Percentiles rank a stretch among this genome's conserved stretches.
phyloP scores from a whole-genome alignment of 2,797 vertebrate genomes.

The Moxostoma hubbsi region DNA sequence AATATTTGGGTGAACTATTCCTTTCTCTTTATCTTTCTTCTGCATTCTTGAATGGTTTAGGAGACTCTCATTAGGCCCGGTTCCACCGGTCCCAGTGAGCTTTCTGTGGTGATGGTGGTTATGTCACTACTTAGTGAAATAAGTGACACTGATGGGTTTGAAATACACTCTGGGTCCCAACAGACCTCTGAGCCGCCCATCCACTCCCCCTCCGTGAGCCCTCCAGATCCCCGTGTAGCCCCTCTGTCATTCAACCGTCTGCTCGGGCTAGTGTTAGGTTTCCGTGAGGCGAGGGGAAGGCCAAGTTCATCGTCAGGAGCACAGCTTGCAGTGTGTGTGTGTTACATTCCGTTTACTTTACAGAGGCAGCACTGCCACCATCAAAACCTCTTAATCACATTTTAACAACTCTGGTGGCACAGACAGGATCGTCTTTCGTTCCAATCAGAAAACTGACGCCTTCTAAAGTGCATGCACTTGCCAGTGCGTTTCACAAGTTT shows the following conservation, averaged over 20 bases:
- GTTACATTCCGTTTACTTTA: not conserved
- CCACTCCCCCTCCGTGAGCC: slow-evolving; percentile 43
- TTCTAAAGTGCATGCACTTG: not conserved
- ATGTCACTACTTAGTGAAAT: slow-evolving; percentile 95
- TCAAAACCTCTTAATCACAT: slow-evolving; percentile 34
- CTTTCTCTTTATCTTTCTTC: slow-evolving; percentile 6
- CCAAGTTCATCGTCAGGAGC: slow-evolving; percentile 91
- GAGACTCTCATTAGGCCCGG: not conserved
- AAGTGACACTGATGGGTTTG: slow-evolving; percentile 91
- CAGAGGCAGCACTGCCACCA: slow-evolving; percentile 13
- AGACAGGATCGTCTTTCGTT: slow-evolving; percentile 2
- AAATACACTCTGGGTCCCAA: slow-evolving; percentile 91
- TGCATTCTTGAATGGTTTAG: slow-evolving; percentile 18
- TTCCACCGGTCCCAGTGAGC: slow-evolving; percentile 65
- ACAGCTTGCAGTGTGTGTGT: slow-evolving; percentile 52
- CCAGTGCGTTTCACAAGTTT: not conserved
- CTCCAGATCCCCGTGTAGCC: slow-evolving; percentile 44
- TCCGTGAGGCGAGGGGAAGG: slow-evolving; percentile 89
- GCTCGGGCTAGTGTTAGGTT: slow-evolving; percentile 82
- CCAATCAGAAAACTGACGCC: not conserved
- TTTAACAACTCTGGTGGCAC: not conserved
- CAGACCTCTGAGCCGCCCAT: slow-evolving; percentile 78
- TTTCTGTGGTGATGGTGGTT: slow-evolving; percentile 81
- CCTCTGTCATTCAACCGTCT: slow-evolving; percentile 83
- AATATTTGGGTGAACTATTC: too few species aligned